Evolutionary conservation across 2,888 invertebrate species (phyloP), one percentile per base, ranked within the genome.

Genomic region (Phlogophora meticulosa): DNA sequence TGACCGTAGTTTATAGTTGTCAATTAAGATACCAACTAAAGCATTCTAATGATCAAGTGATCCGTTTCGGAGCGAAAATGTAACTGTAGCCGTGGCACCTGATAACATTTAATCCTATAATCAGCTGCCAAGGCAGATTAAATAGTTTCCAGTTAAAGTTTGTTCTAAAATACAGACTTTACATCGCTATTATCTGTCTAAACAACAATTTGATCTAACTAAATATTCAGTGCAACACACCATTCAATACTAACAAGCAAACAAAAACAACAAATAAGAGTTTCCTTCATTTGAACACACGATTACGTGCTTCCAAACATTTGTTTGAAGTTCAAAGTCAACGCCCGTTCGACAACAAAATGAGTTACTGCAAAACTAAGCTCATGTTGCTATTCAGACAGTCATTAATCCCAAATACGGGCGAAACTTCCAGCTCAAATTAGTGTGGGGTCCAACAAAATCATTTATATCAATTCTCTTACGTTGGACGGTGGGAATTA

Each of bases 391-490:
- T 70, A 75, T 79, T 80, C 85, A 85, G 82, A 85, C 83, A 68
- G 80, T 82, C 84, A 85, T 85, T 85, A 85, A 83, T 85, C 76
- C 78, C 65, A 80, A 78, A 79, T 80, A 71, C 53, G 70, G 61
- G 52, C 53, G 53, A 67, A 85, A 84, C 72, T 85, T 83, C 63
- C 73, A 62, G 60, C 76, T 69, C 76, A 84, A 88, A 88, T 87
- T 85, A 85, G 87, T 84, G 83, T 83, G 73, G 79, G 77, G 85
- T 87, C 84, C 84, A 83, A 81, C 86, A 81, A 87, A 87, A 89
- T 89, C 88, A 87, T 91, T 90, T 90, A 90, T 92, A 92, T 93
- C 90, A 92, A 92, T 92, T 89, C 87, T 76, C 80, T 84, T 83
- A 85, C 84, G 81, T 85, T 83, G 87, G 90, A 88, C 90, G 87